These are phyloP conservation scores for Nannoperca obscura DNA, from an alignment of 2,797 vertebrate species.

Conservation along the genomic window DNA sequence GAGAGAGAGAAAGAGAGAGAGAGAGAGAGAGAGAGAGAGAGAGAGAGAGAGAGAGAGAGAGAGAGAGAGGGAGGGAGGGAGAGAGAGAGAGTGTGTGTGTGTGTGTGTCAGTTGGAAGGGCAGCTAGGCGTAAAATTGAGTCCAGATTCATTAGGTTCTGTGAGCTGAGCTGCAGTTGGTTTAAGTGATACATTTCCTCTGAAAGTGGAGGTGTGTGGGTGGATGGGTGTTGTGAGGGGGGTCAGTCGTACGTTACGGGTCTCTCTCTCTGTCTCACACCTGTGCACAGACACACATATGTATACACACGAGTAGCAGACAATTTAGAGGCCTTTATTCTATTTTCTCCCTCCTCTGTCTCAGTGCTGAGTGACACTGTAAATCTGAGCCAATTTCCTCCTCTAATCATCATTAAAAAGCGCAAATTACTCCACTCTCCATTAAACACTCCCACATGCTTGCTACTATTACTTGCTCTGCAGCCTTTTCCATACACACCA, in stretches of 20 bases:
- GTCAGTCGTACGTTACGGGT: conserved; percentile 65
- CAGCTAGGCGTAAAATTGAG: conserved; percentile 98
- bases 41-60: too few relatives aligned
- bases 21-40: too few relatives aligned
- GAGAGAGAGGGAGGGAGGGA: background rate
- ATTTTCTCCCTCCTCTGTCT: conserved; percentile 87
- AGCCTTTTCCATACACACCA: conserved; percentile 52
- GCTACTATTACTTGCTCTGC: conserved; percentile 71
- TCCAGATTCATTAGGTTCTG: conserved; percentile 97
- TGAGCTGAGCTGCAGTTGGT: conserved; percentile 92
- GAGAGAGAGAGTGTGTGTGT: conserved; percentile 6
- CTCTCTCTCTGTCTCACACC: conserved; percentile 69
- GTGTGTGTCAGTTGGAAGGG: conserved; percentile 85
- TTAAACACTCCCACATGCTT: conserved; percentile 87
- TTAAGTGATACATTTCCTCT: conserved; percentile 99
- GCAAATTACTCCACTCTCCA: conserved; percentile 90
- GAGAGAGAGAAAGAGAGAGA: too few relatives aligned
- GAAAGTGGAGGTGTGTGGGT: conserved; percentile 90
- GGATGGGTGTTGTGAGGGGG: conserved; percentile 56
- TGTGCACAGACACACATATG: conserved; percentile 38
- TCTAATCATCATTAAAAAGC: conserved; percentile 98
- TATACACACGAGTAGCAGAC: conserved; percentile 87
- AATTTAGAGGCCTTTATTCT: conserved; percentile 88
- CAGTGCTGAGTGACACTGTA: conserved; percentile 90
- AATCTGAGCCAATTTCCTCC: conserved; percentile 98